Evolutionary conservation across 2,888 invertebrate genomes (phyloP), one percentile per base, ranked within the genome.

Genomic region (Erebia epiphron): DNA sequence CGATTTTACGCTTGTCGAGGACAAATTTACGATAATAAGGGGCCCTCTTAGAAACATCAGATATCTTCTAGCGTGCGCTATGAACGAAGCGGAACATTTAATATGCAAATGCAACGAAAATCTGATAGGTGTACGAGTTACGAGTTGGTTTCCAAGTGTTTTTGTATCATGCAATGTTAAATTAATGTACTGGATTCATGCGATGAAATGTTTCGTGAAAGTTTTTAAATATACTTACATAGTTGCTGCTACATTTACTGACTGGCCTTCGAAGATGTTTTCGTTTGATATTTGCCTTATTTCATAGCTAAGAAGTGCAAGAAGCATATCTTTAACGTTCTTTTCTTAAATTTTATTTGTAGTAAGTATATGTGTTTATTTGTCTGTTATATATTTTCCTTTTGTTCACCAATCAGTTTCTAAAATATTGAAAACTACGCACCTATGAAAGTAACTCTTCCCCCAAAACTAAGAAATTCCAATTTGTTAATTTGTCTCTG

Each of bases 1-100:
- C 56, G 61, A 67, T 71, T 71, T 63, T 58, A 67, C 71, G 71
- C 67, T 46, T 71, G 67, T 67, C 71, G 18, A 58, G 52, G 43
- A 52, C 67, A 63, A 70, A 70, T 68, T 71, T 67, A 71, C 63
- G 50, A 64, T 71, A 58, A 58, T 66, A 56, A 21, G 65, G 43
- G 35, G 41, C 35, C 41, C 56, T 43, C 41, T 66, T 56, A 66
- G 65, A 41, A 43, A 43, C 58, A 52, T 67, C 41, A 52, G 52
- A 67, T 60, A 60, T 67, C 50, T 14, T 63, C 18, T 67, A 52
- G 60, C 52, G 67, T 67, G 67, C 67, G 41, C 16, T 67, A 67
- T 67, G 67, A 60, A 67, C 50, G 26, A 13, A 35, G 67, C 52
- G 46, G 67, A 61, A 61, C 58, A 50, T 64, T 64, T 58, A 58